These are phyloP conservation scores for Lomographa bimaculata DNA, from an alignment of 2,888 invertebrate species.

Conservation along the genomic window DNA sequence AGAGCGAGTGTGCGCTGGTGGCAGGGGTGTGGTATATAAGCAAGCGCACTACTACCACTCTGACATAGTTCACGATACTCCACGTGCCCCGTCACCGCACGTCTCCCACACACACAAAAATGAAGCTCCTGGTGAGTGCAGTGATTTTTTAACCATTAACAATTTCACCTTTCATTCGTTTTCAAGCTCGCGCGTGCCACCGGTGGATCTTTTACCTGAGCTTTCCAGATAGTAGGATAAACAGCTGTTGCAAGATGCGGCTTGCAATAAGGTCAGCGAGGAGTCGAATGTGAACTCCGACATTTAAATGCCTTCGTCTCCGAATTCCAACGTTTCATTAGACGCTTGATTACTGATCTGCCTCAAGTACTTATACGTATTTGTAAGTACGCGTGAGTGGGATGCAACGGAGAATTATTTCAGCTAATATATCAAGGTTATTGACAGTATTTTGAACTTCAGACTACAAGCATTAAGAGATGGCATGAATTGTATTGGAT, in stretches of 20 bases:
- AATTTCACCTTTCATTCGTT: constrained; percentile 22
- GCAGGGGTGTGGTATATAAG: constrained; percentile 83
- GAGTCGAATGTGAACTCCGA: constrained; percentile 67
- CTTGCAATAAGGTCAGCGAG: constrained; percentile 61
- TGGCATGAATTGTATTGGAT: constrained; percentile 2
- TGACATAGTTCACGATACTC: constrained; percentile 75
- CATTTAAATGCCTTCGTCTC: constrained; percentile 60
- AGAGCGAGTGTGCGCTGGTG: constrained; percentile 63
- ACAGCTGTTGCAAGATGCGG: constrained; percentile 58
- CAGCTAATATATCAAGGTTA: too few relatives aligned
- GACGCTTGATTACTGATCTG: constrained; percentile 27
- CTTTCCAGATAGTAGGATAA: constrained; percentile 50
- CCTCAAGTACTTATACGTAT: constrained; percentile 3
- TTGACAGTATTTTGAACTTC: too few relatives aligned
- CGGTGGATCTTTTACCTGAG: constrained; percentile 7
- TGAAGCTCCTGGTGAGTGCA: constrained; percentile 78
- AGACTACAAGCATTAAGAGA: too few relatives aligned
- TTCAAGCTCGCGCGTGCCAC: constrained; percentile 5
- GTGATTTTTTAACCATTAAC: constrained; percentile 37
- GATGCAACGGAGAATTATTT: too few relatives aligned
- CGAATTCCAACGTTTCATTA: constrained; percentile 58
- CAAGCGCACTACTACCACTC: constrained; percentile 74
- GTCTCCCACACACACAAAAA: constrained; percentile 60
- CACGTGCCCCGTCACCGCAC: constrained; percentile 69
- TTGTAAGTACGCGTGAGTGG: too few relatives aligned